Evolutionary conservation across 2,888 invertebrate genomes (phyloP), one percentile per base, ranked within the genome.

Genomic region (Eupithecia inturbata): DNA sequence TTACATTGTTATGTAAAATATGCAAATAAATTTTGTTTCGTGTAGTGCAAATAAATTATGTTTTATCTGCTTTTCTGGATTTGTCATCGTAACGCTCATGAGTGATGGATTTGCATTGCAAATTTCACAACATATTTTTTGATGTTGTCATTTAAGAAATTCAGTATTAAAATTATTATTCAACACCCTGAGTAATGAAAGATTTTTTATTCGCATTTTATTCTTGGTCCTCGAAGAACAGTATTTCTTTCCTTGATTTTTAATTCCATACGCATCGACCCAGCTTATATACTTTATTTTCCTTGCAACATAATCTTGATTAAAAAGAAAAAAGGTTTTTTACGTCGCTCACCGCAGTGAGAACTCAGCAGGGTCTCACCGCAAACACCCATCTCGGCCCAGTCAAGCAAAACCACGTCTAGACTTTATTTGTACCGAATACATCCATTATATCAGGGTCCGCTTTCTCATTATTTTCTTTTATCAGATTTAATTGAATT

Each of bases 401-500:
- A 89, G 80, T 84, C 84, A 88, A 90, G 90, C 91, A 91, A 91
- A 93, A 92, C 91, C 89, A 85, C 83, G 92, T 92, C 93, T 93
- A 93, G 92, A 93, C 91, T 83, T 80, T 80, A 82, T 84, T 85
- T 84, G 85, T 87, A 86, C 85, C 88, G 86, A 86, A 88, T 87
- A 85, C 85, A 72, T 81, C 85, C 87, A 89, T 87, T 88, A 88
- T 53, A 87, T 81, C 78, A 80, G 84, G 86, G 88, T 83, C 87
- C 83, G 69, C 64, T 83, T 83, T 84, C 82, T 83, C 83, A 87
- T 83, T 4, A 84, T 83, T 85, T 88, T 87, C 85, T 78, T 85
- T 87, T 84, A 85, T 83, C 79, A 76, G 78, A 79, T 81, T 81
- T 74, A 76, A 79, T 81, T 79, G 78, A 83, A 84, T 85, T 81